phyloP scores from a whole-genome alignment of 2,113 vertebrate genomes.

The Trematomus loennbergii region DNA sequence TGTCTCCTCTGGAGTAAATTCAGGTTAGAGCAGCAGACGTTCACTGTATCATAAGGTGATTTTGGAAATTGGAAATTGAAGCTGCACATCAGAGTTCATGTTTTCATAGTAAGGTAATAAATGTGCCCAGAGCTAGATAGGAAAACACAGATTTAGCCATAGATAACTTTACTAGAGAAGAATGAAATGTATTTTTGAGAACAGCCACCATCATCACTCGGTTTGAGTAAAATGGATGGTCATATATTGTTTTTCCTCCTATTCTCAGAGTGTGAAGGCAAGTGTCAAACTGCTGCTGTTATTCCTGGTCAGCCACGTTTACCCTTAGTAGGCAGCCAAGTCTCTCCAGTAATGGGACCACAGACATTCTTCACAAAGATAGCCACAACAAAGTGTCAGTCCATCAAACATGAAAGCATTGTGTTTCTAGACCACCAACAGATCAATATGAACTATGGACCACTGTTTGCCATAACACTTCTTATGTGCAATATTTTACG shows the following conservation, averaged over 20 bases:
- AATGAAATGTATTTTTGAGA: not conserved
- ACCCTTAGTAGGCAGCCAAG: not conserved
- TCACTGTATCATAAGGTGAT: too few species aligned
- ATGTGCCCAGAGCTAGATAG: not conserved
- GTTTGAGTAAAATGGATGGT: not conserved
- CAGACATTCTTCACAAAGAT: not conserved
- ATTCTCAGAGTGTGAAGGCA: not conserved
- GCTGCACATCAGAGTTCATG: too few species aligned
- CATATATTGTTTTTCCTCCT: not conserved
- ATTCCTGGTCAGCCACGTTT: not conserved
- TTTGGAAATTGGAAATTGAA: too few species aligned
- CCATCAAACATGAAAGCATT: conserved; percentile 5
- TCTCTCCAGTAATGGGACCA: not conserved
- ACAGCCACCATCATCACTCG: not conserved
- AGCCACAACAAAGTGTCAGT: not conserved
- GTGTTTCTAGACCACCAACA: too few species aligned
- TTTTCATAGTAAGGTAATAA: too few species aligned
- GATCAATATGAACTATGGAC: too few species aligned
- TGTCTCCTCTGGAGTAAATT: too few species aligned
- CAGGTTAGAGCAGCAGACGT: too few species aligned
- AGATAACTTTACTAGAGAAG: not conserved
- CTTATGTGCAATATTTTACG: too few species aligned
- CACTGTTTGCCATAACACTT: too few species aligned
- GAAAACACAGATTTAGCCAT: not conserved
- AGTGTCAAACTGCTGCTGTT: not conserved